These are phyloP conservation scores for Indri indri DNA, from an alignment of 2,113 vertebrate genomes.

Conservation along the genomic window DNA sequence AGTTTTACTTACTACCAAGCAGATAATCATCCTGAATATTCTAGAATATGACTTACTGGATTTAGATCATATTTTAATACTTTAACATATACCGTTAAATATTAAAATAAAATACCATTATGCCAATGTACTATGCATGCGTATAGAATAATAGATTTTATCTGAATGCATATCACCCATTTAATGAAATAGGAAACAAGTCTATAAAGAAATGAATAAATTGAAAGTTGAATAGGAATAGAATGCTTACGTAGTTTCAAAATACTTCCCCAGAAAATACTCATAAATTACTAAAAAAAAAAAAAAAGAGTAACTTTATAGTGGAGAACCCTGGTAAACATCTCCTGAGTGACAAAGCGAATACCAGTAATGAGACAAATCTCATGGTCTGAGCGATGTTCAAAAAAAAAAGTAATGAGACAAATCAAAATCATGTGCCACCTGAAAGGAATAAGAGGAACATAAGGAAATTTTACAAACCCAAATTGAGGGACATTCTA, in stretches of 20 bases:
- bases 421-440: not conserved
- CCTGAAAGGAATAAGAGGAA: not conserved
- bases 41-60: not conserved
- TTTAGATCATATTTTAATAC: not conserved
- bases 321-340: not conserved
- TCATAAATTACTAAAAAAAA: not conserved
- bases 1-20: not conserved
- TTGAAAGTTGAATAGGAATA: not conserved
- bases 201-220: not conserved
- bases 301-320: not conserved
- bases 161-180: not conserved
- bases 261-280: conserved; percentile 12
- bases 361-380: conserved; percentile 9
- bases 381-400: too few species aligned
- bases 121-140: not conserved
- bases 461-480: not conserved
- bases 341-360: not conserved
- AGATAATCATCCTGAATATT: conserved; percentile 12
- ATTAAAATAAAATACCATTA: conserved; percentile 39
- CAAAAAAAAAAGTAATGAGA: not conserved
- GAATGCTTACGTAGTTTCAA: not conserved
- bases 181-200: not conserved
- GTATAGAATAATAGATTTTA: conserved; percentile 15
- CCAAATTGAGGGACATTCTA: not conserved
- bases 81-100: not conserved